Evolutionary conservation across 2,113 vertebrate genomes (phyloP).

Genomic region (Misgurnus anguillicaudatus): DNA sequence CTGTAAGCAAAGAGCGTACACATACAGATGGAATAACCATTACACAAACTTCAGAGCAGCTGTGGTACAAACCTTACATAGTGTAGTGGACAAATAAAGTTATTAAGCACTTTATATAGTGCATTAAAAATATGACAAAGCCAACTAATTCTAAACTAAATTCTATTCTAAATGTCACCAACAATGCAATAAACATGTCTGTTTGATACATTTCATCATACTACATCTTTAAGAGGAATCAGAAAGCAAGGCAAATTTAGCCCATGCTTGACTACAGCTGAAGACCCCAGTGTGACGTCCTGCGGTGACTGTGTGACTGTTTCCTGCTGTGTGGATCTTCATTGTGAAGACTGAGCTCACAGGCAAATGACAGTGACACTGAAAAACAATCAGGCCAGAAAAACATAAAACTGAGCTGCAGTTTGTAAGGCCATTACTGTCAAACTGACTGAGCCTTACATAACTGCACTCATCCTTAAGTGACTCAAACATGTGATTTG

Average conservation of each 20-base stretch:
- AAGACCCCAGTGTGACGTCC: slow-evolving; percentile 1
- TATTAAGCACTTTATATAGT: too few relatives aligned
- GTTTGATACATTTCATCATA: neutral
- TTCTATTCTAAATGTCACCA: too few relatives aligned
- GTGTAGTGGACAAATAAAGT: too few relatives aligned
- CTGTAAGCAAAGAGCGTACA: too few relatives aligned
- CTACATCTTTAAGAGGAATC: slow-evolving; percentile 31
- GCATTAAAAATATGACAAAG: too few relatives aligned
- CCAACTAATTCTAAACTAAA: too few relatives aligned
- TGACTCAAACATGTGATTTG: neutral
- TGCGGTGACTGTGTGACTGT: slow-evolving; percentile 47
- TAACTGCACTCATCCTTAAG: slow-evolving; percentile 10
- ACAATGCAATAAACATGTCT: too few relatives aligned
- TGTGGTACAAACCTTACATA: too few relatives aligned
- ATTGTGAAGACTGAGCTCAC: slow-evolving; percentile 56
- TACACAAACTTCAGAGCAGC: too few relatives aligned
- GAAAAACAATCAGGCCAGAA: slow-evolving; percentile 24
- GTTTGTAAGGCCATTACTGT: slow-evolving; percentile 4
- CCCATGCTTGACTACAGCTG: slow-evolving; percentile 8
- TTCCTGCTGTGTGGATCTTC: slow-evolving; percentile 61
- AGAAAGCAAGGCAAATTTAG: slow-evolving; percentile 25
- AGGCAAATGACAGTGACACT: slow-evolving; percentile 50
- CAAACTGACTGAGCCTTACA: slow-evolving; percentile 2
- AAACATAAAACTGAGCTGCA: neutral
- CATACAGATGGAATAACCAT: too few relatives aligned